Evolutionary conservation across 2,888 invertebrate genomes (phyloP).

Genomic region (Coronaproctus castanopsis): DNA sequence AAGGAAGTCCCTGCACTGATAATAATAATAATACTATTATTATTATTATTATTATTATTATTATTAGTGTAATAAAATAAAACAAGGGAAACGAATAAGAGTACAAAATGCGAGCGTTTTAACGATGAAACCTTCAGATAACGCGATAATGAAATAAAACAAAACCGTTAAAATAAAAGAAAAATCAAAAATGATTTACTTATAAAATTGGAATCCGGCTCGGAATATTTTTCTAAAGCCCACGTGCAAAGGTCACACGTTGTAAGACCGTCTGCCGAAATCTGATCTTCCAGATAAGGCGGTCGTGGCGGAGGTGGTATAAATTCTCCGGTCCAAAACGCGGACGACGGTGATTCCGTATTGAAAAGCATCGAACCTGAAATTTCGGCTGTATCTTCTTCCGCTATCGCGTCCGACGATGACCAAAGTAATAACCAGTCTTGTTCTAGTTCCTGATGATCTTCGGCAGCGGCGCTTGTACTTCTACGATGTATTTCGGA

Average conservation of each 20-base stretch:
- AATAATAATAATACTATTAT: too few species aligned
- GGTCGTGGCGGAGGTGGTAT: slow-evolving; percentile 17
- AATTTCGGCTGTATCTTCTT: slow-evolving; percentile 10
- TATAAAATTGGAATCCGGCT: slow-evolving; percentile 6
- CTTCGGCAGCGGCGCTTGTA: too few species aligned
- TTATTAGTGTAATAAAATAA: too few species aligned
- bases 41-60: too few species aligned
- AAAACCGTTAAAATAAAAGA: too few species aligned
- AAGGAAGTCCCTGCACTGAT: too few species aligned
- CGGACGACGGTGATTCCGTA: slow-evolving; percentile 6
- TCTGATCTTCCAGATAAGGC: slow-evolving; percentile 19
- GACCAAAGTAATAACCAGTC: slow-evolving; percentile 2
- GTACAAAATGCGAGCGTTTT: too few species aligned
- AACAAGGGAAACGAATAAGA: too few species aligned
- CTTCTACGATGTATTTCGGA: background rate
- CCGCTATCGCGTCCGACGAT: slow-evolving; percentile 10
- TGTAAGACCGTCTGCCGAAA: slow-evolving; percentile 40
- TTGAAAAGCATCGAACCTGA: slow-evolving; percentile 7
- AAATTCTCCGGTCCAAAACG: slow-evolving; percentile 12
- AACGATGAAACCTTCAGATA: too few species aligned
- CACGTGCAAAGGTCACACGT: slow-evolving; percentile 53
- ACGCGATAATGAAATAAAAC: too few species aligned
- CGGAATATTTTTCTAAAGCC: slow-evolving; percentile 28
- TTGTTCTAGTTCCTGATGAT: too few species aligned
- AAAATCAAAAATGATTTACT: too few species aligned